Conservation (phyloP, 2,113 vertebrate species). For the Motacilla alba region DNA sequence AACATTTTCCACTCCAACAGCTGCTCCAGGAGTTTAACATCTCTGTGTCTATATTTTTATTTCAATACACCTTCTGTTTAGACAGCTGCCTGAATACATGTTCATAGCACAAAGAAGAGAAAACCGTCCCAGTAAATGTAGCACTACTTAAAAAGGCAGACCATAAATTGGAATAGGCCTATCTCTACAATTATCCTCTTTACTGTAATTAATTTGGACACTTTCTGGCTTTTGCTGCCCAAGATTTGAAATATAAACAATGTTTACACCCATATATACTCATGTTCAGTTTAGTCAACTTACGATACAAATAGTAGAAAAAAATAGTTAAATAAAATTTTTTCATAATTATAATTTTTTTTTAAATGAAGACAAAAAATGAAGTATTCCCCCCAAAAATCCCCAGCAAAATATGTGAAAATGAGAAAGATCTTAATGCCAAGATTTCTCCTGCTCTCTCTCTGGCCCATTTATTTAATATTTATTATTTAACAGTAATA, state of each 20-base stretch:
- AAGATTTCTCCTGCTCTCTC: conserved; percentile 25
- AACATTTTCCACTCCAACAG: neutral
- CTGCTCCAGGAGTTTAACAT: neutral
- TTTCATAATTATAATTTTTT: neutral
- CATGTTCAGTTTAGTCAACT: neutral
- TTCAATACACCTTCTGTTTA: neutral
- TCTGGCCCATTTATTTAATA: conserved; percentile 66
- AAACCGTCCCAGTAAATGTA: neutral
- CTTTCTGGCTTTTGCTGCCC: neutral
- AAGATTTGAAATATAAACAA: neutral
- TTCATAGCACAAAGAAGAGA: neutral
- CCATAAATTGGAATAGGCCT: neutral
- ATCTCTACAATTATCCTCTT: neutral
- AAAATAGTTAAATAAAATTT: too few species aligned
- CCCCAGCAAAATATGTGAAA: neutral
- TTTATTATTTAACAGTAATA: conserved; percentile 64
- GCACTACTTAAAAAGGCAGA: neutral
- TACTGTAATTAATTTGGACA: neutral
- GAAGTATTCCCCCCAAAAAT: accelerated
- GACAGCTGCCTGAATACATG: neutral
- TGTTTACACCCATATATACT: neutral
- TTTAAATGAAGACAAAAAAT: neutral
- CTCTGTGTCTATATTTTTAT: neutral
- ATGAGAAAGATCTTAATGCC: neutral
- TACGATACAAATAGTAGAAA: neutral